A percentile compares a stretch with the other conserved stretches of the same genome.
Conservation (phyloP, 2,888 invertebrate species). For the Chalcosyrphus nemorum region DNA sequence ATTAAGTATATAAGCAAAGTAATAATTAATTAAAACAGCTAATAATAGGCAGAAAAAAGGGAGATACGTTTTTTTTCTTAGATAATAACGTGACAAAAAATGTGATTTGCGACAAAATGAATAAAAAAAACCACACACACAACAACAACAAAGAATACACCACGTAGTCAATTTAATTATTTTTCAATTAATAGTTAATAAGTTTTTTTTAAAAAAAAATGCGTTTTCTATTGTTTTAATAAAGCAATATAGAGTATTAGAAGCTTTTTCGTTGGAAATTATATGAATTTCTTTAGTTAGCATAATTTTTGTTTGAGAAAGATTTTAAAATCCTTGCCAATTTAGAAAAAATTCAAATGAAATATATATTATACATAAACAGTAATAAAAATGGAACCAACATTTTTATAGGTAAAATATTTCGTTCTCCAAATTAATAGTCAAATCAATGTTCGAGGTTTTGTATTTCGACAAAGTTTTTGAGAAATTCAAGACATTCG, state of each 20-base stretch:
- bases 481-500: not conserved
- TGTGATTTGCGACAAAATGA: conserved; percentile 61
- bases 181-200: conserved; percentile 40
- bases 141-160: conserved; percentile 8
- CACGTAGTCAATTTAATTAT: conserved; percentile 62
- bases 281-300: not conserved
- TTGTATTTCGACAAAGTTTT: not conserved
- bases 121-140: conserved; percentile 6
- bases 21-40: conserved; percentile 13
- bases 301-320: conserved; percentile 1
- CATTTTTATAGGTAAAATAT: not conserved
- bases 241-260: conserved; percentile 3
- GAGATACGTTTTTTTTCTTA: conserved; percentile 38
- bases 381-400: not conserved
- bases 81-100: conserved; percentile 54
- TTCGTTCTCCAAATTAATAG: not conserved
- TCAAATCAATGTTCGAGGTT: not conserved
- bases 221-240: not conserved
- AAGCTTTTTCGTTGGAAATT: not conserved
- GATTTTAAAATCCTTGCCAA: conserved; percentile 64
- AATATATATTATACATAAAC: conserved; percentile 20
- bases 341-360: conserved; percentile 40
- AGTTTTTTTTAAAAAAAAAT: not conserved
- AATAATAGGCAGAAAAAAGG: conserved; percentile 1
- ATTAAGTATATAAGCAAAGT: conserved; percentile 17